Evolutionary conservation across 2,797 vertebrate genomes (phyloP), one percentile per base, ranked within the genome.

Genomic region (Ambastaia sidthimunki): DNA sequence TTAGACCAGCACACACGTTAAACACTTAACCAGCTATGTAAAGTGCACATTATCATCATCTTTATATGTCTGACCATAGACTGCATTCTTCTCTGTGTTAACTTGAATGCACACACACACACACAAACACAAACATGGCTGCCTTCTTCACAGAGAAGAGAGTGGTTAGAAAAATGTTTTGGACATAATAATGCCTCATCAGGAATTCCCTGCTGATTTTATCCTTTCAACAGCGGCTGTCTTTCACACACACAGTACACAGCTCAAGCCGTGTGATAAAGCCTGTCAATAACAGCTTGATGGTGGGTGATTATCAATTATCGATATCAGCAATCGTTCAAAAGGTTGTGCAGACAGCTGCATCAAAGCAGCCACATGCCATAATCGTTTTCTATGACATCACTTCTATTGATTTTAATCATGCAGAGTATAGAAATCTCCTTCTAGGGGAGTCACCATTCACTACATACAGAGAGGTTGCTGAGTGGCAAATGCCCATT

Each of bases 261-360:
- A 66, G 69, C 47, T 76, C 47, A 62, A 23, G 68, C 13, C 15
- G 23, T 4, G 3, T 25, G 72, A 70, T 54, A 71, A 80, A 80
- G 59, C 13, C n/a, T 52, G 68, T 68, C 71, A 76, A 63, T 70
- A 52, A 52, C 41, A 37, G 54, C 75, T 74, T 70, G 63, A 83
- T 76, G 73, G 77, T 62, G 76, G 74, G 55, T 83, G 86, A 91
- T 90, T 89, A 90, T 90, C 88, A 92, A 90, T 91, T 92, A 92
- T 92, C 92, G 86, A 92, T 92, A 62, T 12, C 79, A 68, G 68
- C 86, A 87, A 88, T 90, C 87, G 82, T 85, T 91, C 60, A 28
- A 11, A 21, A 16, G 59, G 44, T 4, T 50, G 50, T 44, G 23
- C 2, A 15, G 50, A 65, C 18, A 16, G 37, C 47, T 21, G 80